phyloP scores from a whole-genome alignment of 2,888 invertebrate species.

The Acleris cristana region DNA sequence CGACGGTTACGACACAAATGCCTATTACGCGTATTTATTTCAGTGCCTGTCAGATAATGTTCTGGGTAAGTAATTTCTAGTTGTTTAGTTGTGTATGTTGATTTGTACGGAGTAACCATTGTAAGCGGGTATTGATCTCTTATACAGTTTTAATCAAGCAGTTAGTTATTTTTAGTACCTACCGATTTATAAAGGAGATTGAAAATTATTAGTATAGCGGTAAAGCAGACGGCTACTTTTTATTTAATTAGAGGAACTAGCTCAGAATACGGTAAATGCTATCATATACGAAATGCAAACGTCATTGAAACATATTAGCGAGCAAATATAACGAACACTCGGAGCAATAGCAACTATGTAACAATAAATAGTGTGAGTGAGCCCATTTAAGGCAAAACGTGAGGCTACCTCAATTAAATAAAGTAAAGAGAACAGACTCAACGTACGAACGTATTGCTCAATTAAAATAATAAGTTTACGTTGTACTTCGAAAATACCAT shows the following conservation, averaged over 20 bases:
- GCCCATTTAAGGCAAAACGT: constrained; percentile 28
- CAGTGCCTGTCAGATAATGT: constrained; percentile 38
- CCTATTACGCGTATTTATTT: constrained; percentile 45
- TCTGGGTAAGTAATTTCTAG: constrained; percentile 18
- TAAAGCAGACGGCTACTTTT: constrained; percentile 6
- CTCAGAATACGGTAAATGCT: constrained; percentile 28
- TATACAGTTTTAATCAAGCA: background rate
- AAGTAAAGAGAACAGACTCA: constrained; percentile 22
- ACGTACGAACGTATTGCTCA: constrained; percentile 5
- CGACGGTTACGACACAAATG: constrained; percentile 51
- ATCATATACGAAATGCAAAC: constrained; percentile 45
- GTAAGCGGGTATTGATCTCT: too few relatives aligned
- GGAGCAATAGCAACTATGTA: constrained; percentile 37
- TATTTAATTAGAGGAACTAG: constrained; percentile 27
- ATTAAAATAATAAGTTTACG: constrained; percentile 18
- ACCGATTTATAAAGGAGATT: background rate
- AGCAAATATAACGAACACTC: constrained; percentile 44
- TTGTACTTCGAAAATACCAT: constrained; percentile 34
- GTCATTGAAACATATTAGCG: constrained; percentile 51
- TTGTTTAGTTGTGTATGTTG: constrained; percentile 9
- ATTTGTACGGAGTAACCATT: background rate
- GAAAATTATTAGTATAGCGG: too few relatives aligned
- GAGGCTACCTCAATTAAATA: constrained; percentile 31
- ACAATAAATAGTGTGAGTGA: constrained; percentile 31
- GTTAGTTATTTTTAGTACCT: background rate